A percentile compares a stretch with the other conserved stretches of the same genome.
phyloP scores from a whole-genome alignment of 2,113 vertebrate genomes.

The Bubalus kerabau region DNA sequence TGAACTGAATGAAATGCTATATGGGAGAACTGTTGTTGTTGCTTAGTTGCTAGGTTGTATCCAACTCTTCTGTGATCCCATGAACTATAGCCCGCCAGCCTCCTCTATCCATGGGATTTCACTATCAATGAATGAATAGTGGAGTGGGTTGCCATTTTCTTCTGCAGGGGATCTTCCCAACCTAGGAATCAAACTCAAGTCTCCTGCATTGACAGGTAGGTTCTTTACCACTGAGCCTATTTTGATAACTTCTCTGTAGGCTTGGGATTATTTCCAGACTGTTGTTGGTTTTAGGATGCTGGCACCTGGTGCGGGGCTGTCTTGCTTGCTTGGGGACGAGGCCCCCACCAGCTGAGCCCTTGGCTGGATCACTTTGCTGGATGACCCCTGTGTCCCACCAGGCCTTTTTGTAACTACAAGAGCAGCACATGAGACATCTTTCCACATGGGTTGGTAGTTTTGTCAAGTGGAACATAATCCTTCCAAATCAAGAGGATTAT shows the following conservation, averaged over 20 bases:
- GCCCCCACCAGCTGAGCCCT: neutral
- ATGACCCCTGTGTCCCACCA: neutral
- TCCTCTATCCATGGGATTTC: neutral
- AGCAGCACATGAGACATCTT: neutral
- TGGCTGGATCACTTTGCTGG: neutral
- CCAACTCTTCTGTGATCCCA: neutral
- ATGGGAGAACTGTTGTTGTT: neutral
- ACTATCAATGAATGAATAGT: neutral
- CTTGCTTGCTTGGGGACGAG: neutral
- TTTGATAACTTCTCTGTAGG: neutral
- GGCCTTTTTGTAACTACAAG: neutral
- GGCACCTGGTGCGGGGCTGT: neutral
- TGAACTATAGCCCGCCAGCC: neutral
- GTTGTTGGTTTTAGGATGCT: neutral
- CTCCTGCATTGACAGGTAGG: neutral
- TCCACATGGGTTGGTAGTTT: conserved; percentile 46
- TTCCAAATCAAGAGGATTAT: conserved; percentile 52
- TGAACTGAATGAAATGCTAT: neutral
- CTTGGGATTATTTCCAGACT: neutral
- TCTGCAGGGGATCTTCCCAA: neutral
- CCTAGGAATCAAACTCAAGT: neutral
- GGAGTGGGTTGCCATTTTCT: neutral
- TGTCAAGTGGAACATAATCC: conserved; percentile 55
- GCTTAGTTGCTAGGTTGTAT: neutral
- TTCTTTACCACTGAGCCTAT: neutral